A percentile compares a stretch with the other conserved stretches of the same genome.
These are phyloP conservation scores for Bibio marci DNA, from an alignment of 2,888 invertebrate species.

Conservation along the genomic window DNA sequence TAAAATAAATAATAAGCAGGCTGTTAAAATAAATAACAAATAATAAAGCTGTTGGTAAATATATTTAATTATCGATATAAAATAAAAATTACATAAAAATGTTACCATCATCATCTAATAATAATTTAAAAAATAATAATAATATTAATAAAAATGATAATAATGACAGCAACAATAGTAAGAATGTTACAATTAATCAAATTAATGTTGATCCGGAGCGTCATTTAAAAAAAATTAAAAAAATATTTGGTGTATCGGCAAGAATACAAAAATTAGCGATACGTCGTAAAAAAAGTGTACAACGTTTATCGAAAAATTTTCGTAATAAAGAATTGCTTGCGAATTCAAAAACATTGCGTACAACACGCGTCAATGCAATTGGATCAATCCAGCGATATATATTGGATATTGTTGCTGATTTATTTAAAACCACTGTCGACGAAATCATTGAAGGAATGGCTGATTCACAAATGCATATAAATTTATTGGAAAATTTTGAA, in stretches of 20 bases:
- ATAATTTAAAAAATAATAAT: no score
- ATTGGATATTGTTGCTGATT: conserved; percentile 46
- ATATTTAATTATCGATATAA: no score
- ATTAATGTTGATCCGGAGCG: conserved; percentile 6
- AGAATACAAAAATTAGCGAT: conserved; percentile 19
- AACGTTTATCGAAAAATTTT: conserved; percentile 18
- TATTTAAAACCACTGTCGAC: conserved; percentile 49
- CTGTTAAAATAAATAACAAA: no score
- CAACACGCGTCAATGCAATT: conserved; percentile 17
- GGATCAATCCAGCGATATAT: conserved; percentile 40
- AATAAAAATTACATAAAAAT: no score
- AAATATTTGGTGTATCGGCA: conserved; percentile 20
- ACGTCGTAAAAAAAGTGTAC: conserved; percentile 16
- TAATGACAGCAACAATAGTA: no score
- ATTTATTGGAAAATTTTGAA: conserved; percentile 42
- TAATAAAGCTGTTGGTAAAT: no score
- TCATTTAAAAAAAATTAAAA: conserved; percentile 11
- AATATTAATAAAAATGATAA: no score
- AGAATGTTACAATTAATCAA: no score
- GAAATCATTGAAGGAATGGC: conserved; percentile 49
- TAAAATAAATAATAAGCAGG: no score
- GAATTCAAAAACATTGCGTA: conserved; percentile 16
- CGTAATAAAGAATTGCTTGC: conserved; percentile 11
- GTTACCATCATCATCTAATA: no score
- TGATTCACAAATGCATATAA: conserved; percentile 45